Evolutionary conservation across 2,113 vertebrate species (phyloP).

Genomic region (Carassius carassius): DNA sequence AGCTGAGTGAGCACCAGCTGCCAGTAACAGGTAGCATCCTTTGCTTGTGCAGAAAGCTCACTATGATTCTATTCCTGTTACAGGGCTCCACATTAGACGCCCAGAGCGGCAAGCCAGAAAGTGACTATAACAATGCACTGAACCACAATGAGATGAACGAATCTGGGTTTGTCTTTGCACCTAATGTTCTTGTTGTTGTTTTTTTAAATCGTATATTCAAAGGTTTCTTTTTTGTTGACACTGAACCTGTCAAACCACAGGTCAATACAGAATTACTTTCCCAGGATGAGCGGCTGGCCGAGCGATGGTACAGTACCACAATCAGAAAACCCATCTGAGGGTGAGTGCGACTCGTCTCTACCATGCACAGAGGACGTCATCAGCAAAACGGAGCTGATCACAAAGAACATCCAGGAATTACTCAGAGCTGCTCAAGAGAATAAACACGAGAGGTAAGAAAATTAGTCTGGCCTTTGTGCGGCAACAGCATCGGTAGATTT

Average conservation of each 20-base stretch:
- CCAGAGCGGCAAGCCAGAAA: constrained; percentile 84
- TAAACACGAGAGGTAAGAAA: constrained; percentile 89
- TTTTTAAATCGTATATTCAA: neutral
- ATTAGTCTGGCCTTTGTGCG: neutral
- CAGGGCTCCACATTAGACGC: constrained; percentile 92
- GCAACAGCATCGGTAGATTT: constrained; percentile 65
- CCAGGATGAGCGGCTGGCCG: constrained; percentile 74
- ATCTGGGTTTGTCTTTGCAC: constrained; percentile 72
- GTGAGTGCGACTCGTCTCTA: constrained; percentile 77
- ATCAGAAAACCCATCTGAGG: constrained; percentile 67
- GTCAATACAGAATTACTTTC: constrained; percentile 71
- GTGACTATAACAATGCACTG: constrained; percentile 86
- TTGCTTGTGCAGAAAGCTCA: neutral
- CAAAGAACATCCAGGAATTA: constrained; percentile 98
- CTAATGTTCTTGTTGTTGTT: neutral
- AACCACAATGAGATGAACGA: constrained; percentile 84
- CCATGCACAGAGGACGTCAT: constrained; percentile 96
- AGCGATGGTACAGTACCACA: constrained; percentile 76
- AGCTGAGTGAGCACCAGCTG: constrained; percentile 24
- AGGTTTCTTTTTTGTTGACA: neutral
- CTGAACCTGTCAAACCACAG: constrained; percentile 58
- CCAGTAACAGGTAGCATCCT: neutral
- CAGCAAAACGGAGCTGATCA: constrained; percentile 97
- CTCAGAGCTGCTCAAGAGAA: constrained; percentile 93
- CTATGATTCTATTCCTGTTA: constrained; percentile 31